These are phyloP conservation scores for Pteropus alecto DNA, from an alignment of 2,113 vertebrate genomes.

Conservation along the genomic window DNA sequence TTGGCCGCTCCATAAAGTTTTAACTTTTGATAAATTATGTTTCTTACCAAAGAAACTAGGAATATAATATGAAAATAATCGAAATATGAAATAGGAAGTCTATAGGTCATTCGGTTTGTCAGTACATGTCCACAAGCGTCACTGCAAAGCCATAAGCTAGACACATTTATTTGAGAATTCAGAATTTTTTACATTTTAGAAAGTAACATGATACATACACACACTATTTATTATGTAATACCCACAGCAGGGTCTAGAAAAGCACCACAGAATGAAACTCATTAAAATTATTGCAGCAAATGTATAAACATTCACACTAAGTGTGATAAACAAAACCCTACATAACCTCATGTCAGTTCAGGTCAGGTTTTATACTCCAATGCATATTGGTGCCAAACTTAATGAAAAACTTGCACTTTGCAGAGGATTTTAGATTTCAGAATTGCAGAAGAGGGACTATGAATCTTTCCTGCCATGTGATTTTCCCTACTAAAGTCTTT, in stretches of 20 bases:
- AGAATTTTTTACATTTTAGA: background rate
- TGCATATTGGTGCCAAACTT: background rate
- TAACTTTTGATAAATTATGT: background rate
- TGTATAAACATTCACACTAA: background rate
- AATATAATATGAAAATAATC: background rate
- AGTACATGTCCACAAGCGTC: background rate
- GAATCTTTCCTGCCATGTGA: background rate
- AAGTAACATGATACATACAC: background rate
- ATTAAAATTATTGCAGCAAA: constrained; percentile 1
- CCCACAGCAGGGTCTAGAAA: background rate
- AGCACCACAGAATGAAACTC: background rate
- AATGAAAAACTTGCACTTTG: background rate
- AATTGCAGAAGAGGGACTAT: background rate
- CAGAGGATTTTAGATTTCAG: background rate
- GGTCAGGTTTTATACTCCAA: background rate
- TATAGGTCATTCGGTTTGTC: background rate
- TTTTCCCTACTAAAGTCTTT: background rate
- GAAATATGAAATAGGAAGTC: background rate
- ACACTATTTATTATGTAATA: background rate
- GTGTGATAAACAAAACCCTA: background rate
- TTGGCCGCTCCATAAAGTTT: background rate
- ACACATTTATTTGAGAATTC: background rate
- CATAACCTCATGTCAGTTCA: background rate
- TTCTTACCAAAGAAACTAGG: background rate
- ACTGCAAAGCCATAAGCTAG: background rate